Base-by-base conservation (phyloP, 2,797 vertebrate species). In the Acanthurus tractus region DNA sequence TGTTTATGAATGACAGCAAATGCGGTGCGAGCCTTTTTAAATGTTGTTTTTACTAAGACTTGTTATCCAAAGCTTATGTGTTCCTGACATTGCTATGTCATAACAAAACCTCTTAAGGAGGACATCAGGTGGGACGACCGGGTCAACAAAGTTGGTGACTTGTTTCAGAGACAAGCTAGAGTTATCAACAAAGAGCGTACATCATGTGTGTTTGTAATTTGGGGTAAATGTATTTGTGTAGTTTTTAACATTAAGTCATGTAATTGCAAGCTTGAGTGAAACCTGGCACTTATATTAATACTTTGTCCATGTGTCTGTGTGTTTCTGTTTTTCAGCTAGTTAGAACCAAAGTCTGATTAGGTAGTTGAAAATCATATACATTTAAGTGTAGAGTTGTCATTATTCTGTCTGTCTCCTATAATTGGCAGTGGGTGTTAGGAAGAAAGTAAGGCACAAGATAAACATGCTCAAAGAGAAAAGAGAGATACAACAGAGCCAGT, bases 391-490 rank as follows among this genome's bases (percentile, higher is more conserved):
- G 15, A 42, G 5, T 63, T 63, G 7, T 18, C 25, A 36, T 57
- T 53, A 49, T 69, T 46, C 20, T 64, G 7, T 54, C 40, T 23
- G 15, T 62, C 15, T 58, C 59, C 23, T 34, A 0, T 12, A 63
- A 36, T 53, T 61, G 20, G 20, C 48, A 55, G 11, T 12, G 42
- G 29, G 3, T 20, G 13, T 38, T 23, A 36, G 63, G 11, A 15
- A 6, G 15, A 8, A 55, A 29, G 23, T n/a, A 17, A 68, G 17
- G 23, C 11, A 63, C 25, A 59, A 58, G 56, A 77, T 63, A 74
- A 79, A 75, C 61, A 61, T 38, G 15, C 62, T 61, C n/a, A 75
- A 62, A 73, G 18, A 67, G 42, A 53, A 58, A 74, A 29, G 25
- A 29, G 25, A 29, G 25, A 29, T 29, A 29, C 25, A 29, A 29